Conservation (phyloP, 1,140 invertebrate species). For the Sesamia nonagrioides region DNA sequence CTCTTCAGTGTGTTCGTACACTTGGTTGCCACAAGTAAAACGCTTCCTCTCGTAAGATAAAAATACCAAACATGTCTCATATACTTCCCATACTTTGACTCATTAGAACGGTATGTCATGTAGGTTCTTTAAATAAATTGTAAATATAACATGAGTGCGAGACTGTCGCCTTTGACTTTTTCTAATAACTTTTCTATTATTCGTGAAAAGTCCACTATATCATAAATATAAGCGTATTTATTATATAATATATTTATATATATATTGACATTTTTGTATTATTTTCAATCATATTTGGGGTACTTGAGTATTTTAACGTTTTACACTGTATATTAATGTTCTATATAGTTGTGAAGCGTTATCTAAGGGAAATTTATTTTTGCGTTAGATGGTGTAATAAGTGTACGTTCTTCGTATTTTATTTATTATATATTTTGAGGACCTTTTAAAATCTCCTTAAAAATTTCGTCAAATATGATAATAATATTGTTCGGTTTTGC, state of each 20-base stretch:
- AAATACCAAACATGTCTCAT: constrained; percentile 8
- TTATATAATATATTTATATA: constrained; percentile 25
- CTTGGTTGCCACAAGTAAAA: too few relatives aligned
- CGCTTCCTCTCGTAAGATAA: too few relatives aligned
- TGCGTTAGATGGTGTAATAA: constrained; percentile 8
- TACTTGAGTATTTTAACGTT: constrained; percentile 38
- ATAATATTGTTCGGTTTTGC: not conserved
- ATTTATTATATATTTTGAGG: constrained; percentile 13
- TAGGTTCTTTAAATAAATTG: constrained; percentile 44
- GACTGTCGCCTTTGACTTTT: constrained; percentile 43
- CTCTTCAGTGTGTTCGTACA: too few relatives aligned
- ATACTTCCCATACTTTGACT: constrained; percentile 34
- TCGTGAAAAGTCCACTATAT: constrained; percentile 48
- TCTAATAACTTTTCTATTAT: constrained; percentile 52
- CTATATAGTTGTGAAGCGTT: constrained; percentile 47
- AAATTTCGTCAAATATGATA: not conserved
- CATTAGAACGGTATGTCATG: constrained; percentile 28
- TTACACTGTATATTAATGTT: constrained; percentile 36
- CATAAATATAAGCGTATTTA: constrained; percentile 40
- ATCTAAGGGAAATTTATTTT: not conserved
- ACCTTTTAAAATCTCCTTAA: not conserved
- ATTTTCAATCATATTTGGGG: constrained; percentile 14
- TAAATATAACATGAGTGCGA: constrained; percentile 21
- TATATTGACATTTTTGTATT: constrained; percentile 24
- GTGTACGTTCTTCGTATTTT: not conserved